Base-by-base conservation (phyloP, 2,888 invertebrate species). In the Dascillus cervinus region DNA sequence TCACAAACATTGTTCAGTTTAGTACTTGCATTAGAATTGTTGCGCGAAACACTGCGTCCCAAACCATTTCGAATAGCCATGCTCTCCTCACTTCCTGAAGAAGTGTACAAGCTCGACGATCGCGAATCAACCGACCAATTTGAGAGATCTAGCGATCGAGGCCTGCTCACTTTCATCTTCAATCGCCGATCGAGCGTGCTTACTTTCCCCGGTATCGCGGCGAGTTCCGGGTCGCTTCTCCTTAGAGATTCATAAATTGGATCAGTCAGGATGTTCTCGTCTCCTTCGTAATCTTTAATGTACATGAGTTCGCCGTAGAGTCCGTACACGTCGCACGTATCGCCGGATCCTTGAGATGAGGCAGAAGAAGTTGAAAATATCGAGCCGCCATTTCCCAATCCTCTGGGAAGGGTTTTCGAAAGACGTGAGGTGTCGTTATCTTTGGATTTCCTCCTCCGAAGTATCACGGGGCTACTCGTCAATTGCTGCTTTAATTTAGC, bases 121-220 rank as follows among this genome's bases (percentile, higher is more conserved):
- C 85, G 75, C 0, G 87, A 87, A 57, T 87, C 88, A 2, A 89
- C 86, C 0, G 86, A 87, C 87, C 88, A 88, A 60, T 86, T 88
- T 2, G 87, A 86, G 1, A 89, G 64, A 60, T 89, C 89, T 17
- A 89, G 63, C 1, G 86, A 86, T 17, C 87, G 66, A 0, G 88
- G 89, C 9, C 89, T 68, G 8, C 84, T 82, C 1, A 84, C 83
- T 49, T 87, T 82, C 82, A 88, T 83, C 43, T 82, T 75, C 39
- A 88, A 64, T 47, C 88, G 72, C 13, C 88, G 70, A 56, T 88
- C 88, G 24, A 89, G 64, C 0, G 88, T 88, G 55, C 79, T 83
- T 3, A 88, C 85, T 62, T 85, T 79, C 52, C 79, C 82, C 2
- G 86, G 86, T 55, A 88, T 82, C 19, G 85, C 82, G 0, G 86